These are phyloP conservation scores for Lithodes maja DNA, from an alignment of 2,888 invertebrate genomes.

Conservation along the genomic window DNA sequence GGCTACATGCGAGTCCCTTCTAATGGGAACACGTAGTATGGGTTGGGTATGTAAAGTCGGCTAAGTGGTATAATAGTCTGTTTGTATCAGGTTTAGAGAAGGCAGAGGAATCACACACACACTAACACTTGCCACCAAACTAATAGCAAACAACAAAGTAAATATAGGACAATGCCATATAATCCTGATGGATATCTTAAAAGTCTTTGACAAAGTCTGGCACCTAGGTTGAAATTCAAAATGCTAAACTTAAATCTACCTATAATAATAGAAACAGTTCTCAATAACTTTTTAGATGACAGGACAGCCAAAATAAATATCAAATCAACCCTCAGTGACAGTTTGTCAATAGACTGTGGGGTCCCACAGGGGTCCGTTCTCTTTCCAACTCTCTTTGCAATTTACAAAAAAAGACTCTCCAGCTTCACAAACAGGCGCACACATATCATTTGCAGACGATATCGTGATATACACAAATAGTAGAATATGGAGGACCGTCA, in stretches of 20 bases:
- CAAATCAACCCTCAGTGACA: background rate
- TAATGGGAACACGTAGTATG: too few relatives aligned
- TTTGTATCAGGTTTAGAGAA: too few relatives aligned
- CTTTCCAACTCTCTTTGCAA: background rate
- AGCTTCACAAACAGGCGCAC: background rate
- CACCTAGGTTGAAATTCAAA: constrained; percentile 8
- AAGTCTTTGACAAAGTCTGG: constrained; percentile 31
- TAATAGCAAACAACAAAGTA: too few relatives aligned
- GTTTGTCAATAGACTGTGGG: background rate
- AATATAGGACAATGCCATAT: too few relatives aligned
- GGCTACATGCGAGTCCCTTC: too few relatives aligned
- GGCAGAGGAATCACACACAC: too few relatives aligned
- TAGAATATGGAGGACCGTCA: background rate
- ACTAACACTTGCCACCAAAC: too few relatives aligned
- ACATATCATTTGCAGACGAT: constrained; percentile 21
- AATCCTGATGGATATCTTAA: too few relatives aligned
- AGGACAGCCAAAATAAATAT: background rate
- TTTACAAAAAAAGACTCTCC: background rate
- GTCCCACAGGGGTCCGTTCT: constrained; percentile 8
- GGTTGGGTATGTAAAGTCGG: too few relatives aligned
- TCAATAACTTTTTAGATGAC: constrained; percentile 23
- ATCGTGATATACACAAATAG: constrained; percentile 1
- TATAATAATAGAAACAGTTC: background rate
- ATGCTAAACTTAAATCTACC: background rate
- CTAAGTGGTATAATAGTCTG: too few relatives aligned